Evolutionary conservation across 2,797 vertebrate genomes (phyloP).

Genomic region (Sardinella longiceps): DNA sequence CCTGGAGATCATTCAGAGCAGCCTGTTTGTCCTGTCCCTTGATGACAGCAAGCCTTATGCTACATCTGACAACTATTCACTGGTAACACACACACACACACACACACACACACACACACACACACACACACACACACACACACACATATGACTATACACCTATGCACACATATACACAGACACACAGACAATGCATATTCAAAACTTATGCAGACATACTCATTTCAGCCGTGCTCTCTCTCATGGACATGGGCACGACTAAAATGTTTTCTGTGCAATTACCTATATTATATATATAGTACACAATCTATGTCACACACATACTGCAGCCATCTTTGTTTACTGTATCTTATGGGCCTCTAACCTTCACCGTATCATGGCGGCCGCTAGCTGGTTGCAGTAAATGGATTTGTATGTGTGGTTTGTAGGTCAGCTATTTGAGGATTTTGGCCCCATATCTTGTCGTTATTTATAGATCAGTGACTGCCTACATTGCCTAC

Average conservation of each 20-base stretch:
- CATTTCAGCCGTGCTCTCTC: too few relatives aligned
- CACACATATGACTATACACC: too few relatives aligned
- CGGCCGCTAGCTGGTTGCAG: neutral
- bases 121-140: neutral
- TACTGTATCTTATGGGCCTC: too few relatives aligned
- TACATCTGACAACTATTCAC: constrained; percentile 83
- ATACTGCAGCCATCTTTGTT: too few relatives aligned
- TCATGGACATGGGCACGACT: too few relatives aligned
- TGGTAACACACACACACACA: constrained; percentile 70
- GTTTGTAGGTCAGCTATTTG: neutral
- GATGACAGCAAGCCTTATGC: constrained; percentile 83
- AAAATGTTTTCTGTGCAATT: too few relatives aligned
- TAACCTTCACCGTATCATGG: neutral
- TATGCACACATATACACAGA: neutral
- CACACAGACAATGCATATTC: too few relatives aligned
- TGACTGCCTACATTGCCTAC: neutral
- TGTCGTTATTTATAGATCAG: neutral
- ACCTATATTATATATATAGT: too few relatives aligned
- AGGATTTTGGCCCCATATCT: neutral
- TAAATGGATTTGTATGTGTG: neutral
- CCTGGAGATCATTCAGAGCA: constrained; percentile 90
- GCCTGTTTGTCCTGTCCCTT: constrained; percentile 81
- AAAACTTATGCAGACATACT: too few relatives aligned
- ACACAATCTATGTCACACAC: too few relatives aligned
- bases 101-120: constrained; percentile 16